Base-by-base conservation (phyloP, 1,140 invertebrate genomes). In the Zeugodacus cucurbitae region DNA sequence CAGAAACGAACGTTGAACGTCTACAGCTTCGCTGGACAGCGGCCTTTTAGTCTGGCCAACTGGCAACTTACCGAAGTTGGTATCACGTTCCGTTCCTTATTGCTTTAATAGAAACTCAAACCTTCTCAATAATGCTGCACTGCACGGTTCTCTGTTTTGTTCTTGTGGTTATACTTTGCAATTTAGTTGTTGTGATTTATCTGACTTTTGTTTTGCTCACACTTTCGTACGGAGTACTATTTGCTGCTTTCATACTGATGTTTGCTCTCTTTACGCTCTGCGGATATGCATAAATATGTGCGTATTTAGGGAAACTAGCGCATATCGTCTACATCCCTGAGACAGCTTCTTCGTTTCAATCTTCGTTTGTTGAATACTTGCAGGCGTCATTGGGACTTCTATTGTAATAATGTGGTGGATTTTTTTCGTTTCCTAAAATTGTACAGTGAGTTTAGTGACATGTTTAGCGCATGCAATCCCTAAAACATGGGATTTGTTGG, bases 131-230 rank as follows among this genome's bases (percentile, higher is more conserved):
- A 17, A 67, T 32, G 4, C 48, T 5, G 14, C 11, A 20, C 48
- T 5, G 14, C 11, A 20, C 64, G 26, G 29, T 11, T 32, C 64
- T 64, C 6, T 67, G 64, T 67, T 67, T 32, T 67, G 3, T 67
- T 67, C 29, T 67, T 67, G 64, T 67, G 64, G 29, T 32, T 32
- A 67, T 34, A 67, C 64, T 67, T 34, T 67, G 59, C 64, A 32
- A 34, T 34, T 67, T 67, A 29, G 64, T 67, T 67, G 64, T 67
- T 67, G 64, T 20, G 64, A 67, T 67, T 67, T 67, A 67, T 67
- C 29, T 67, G 29, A 67, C 26, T 67, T 67, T 67, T 67, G 64
- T 67, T 67, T 67, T 67, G 64, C 64, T 67, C 64, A 34, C 29
- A 67, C 64, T 67, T 67, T 67, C 64, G 29, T 67, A 32, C 11